phyloP scores from a whole-genome alignment of 2,797 vertebrate species.

The Craterocephalus amniculus region DNA sequence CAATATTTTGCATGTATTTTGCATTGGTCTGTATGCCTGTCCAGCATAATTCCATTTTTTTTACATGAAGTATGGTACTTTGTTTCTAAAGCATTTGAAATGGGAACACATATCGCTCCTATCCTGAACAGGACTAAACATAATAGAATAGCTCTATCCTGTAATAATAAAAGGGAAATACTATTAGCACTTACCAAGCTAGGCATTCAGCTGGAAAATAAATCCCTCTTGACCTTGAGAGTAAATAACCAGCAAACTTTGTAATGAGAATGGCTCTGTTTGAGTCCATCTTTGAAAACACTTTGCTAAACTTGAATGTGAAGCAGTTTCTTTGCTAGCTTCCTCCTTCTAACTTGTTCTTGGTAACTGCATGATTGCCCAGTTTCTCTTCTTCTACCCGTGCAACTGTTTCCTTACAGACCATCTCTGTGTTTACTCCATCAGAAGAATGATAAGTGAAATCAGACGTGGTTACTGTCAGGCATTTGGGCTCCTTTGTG shows the following conservation, averaged over 20 bases:
- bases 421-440: not conserved
- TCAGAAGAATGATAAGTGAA: slow-evolving; percentile 8
- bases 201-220: not conserved
- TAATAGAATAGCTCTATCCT: not conserved
- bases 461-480: slow-evolving; percentile 24
- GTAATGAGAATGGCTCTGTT: not conserved
- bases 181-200: not conserved
- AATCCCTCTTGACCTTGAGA: slow-evolving; percentile 1
- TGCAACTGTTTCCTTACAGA: not conserved
- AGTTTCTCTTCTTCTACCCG: slow-evolving; percentile 8
- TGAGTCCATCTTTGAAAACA: not conserved
- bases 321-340: not conserved
- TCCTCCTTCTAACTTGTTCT: slow-evolving; percentile 15
- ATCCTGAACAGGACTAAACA: not conserved
- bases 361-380: slow-evolving; percentile 3
- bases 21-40: not conserved
- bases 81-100: slow-evolving; percentile 9
- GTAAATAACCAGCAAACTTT: not conserved
- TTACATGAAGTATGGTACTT: not conserved
- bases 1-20: not conserved
- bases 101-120: not conserved
- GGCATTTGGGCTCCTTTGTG: slow-evolving; percentile 12
- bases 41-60: slow-evolving; percentile 4
- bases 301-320: not conserved
- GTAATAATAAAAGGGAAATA: slow-evolving; percentile 3